Evolutionary conservation across 1,140 invertebrate species (phyloP).

Genomic region (Coenobita brevimanus): DNA sequence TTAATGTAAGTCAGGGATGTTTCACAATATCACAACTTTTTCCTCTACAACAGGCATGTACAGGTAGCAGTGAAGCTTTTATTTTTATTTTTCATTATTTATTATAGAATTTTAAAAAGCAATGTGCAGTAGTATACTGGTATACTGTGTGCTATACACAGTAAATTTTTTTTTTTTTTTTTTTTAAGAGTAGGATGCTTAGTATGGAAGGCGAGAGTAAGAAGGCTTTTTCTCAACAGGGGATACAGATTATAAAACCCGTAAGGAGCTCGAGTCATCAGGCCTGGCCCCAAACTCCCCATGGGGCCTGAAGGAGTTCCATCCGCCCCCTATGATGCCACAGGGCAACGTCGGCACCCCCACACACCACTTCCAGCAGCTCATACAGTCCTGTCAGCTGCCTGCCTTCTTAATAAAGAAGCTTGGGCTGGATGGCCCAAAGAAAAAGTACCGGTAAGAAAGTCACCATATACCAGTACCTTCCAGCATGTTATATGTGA

Average conservation of each 20-base stretch:
- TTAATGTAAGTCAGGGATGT: too few relatives aligned
- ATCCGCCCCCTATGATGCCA: conserved; percentile 75
- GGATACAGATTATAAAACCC: conserved; percentile 29
- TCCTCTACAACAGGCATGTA: too few relatives aligned
- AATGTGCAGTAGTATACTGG: too few relatives aligned
- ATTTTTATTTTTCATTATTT: too few relatives aligned
- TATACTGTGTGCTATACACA: too few relatives aligned
- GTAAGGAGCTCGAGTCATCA: conserved; percentile 71
- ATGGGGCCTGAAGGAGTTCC: conserved; percentile 74
- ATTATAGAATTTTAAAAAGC: too few relatives aligned
- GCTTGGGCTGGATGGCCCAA: conserved; percentile 74
- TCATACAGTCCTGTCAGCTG: conserved; percentile 76
- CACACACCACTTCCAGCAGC: conserved; percentile 75
- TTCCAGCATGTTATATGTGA: neutral
- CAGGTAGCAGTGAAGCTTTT: too few relatives aligned
- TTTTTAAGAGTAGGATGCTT: too few relatives aligned
- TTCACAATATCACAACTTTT: too few relatives aligned
- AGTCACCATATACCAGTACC: neutral
- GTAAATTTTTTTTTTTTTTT: too few relatives aligned
- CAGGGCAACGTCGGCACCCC: conserved; percentile 79
- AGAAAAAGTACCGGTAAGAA: conserved; percentile 21
- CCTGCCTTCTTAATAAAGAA: conserved; percentile 77
- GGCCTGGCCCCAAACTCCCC: conserved; percentile 70
- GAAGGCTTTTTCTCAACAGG: too few relatives aligned
- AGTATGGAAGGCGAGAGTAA: too few relatives aligned